These are phyloP conservation scores for Aphrophora alni DNA, from an alignment of 2,888 invertebrate genomes.

Conservation along the genomic window DNA sequence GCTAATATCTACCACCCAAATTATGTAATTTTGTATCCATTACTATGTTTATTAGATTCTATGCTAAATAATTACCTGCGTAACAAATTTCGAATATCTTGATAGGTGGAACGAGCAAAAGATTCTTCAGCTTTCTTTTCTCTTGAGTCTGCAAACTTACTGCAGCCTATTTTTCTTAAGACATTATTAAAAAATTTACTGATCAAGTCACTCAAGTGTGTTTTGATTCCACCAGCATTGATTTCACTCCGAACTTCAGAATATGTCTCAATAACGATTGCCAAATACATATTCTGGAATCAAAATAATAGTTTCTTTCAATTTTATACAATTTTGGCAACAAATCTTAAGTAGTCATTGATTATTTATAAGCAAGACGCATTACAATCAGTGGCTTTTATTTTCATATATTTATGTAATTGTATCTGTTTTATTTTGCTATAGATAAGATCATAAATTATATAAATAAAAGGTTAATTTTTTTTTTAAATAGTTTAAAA, in stretches of 20 bases:
- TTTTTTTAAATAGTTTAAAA: background rate
- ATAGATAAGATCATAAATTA: too few species aligned
- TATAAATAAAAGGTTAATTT: too few species aligned
- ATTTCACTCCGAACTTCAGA: constrained; percentile 31
- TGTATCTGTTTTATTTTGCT: too few species aligned
- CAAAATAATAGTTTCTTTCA: background rate
- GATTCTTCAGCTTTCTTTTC: background rate
- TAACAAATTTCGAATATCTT: constrained; percentile 31
- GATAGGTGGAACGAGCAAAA: background rate
- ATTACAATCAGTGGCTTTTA: too few species aligned
- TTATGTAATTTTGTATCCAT: background rate
- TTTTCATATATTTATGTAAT: too few species aligned
- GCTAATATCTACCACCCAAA: too few species aligned
- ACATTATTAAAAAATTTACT: background rate
- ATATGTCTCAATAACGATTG: constrained; percentile 30
- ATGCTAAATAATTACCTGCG: constrained; percentile 11
- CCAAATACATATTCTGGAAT: constrained; percentile 35
- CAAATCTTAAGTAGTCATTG: too few species aligned
- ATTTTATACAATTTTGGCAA: too few species aligned
- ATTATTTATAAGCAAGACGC: too few species aligned
- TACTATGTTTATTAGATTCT: too few species aligned
- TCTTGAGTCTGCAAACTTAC: background rate
- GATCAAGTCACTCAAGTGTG: constrained; percentile 25
- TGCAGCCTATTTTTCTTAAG: background rate
- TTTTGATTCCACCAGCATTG: constrained; percentile 13